These are phyloP conservation scores for Augiades crinisus DNA, from an alignment of 2,888 invertebrate species.

Conservation along the genomic window DNA sequence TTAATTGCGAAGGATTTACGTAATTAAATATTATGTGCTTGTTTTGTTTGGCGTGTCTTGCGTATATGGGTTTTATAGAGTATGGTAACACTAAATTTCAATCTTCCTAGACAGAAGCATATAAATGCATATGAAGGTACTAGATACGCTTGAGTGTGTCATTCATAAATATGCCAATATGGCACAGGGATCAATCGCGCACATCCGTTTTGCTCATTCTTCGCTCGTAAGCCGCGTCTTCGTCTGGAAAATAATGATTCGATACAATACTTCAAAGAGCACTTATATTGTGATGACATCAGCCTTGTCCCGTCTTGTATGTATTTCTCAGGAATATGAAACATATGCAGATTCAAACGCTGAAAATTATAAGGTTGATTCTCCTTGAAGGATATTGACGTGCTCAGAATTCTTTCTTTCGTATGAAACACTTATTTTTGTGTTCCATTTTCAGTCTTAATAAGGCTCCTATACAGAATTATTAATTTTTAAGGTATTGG, in stretches of 20 bases:
- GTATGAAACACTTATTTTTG: no score
- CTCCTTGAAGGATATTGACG: neutral
- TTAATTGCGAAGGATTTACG: no score
- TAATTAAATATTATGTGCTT: no score
- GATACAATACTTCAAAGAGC: constrained; percentile 41
- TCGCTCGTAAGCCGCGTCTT: constrained; percentile 42
- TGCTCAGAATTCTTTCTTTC: no score
- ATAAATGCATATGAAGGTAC: no score
- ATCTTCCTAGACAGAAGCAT: no score
- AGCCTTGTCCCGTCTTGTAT: constrained; percentile 27
- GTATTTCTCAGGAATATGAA: constrained; percentile 26
- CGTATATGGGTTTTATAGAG: no score
- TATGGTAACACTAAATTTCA: no score
- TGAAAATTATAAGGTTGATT: neutral
- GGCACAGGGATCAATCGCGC: constrained; percentile 61
- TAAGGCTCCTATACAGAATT: no score
- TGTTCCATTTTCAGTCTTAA: no score
- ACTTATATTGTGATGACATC: constrained; percentile 25
- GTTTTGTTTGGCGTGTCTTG: no score
- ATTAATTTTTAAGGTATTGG: no score
- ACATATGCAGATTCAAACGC: neutral
- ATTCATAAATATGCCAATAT: constrained; percentile 68
- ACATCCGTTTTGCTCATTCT: constrained; percentile 60
- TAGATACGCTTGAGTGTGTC: constrained; percentile 41
- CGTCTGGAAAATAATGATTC: constrained; percentile 49